Evolutionary conservation across 1,140 invertebrate genomes (phyloP), one percentile per base, ranked within the genome.

Genomic region (Papilio polytes): DNA sequence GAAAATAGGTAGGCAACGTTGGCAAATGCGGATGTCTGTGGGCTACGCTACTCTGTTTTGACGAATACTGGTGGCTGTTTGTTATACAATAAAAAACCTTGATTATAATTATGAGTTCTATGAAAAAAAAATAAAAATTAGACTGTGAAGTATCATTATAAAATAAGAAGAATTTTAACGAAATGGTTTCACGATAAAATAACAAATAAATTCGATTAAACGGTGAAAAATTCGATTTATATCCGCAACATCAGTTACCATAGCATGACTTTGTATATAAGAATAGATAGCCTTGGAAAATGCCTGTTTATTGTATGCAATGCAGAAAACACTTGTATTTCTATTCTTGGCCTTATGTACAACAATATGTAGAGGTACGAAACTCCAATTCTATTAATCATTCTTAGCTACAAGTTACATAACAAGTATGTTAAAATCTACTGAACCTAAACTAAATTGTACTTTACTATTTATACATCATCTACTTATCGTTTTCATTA

Each of bases 201-300:
- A 70, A 70, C 26, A 70, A 70, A 31, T 70, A 70, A 70, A 12
- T 70, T 70, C 56, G 59, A 26, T 63, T 63, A 63, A 63, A 10
- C 59, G 59, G 59, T 63, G 59, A 63, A 12, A 63, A 63, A 63
- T 63, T 63, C 26, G 13, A 70, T 31, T 70, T 70, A 36, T 36
- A 15, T 15, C 26, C 22, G 63, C 26, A 70, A 70, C 12, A 26
- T 70, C 31, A 70, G 4, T 31, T 31, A 66, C 22, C 81, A 78
- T 78, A 80, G 80, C 82, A 80, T 74, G 78, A 81, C 81, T 76
- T 81, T 41, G 51, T 81, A 70, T 46, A 66, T 13, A 53, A 41
- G 72, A 26, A 53, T 78, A 78, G 74, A 83, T 48, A 80, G 13
- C 74, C 36, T 84, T 81, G 78, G 80, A 70, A 26, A 31, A 31